Conservation (phyloP, 2,113 vertebrate genomes). For the Labrus mixtus region DNA sequence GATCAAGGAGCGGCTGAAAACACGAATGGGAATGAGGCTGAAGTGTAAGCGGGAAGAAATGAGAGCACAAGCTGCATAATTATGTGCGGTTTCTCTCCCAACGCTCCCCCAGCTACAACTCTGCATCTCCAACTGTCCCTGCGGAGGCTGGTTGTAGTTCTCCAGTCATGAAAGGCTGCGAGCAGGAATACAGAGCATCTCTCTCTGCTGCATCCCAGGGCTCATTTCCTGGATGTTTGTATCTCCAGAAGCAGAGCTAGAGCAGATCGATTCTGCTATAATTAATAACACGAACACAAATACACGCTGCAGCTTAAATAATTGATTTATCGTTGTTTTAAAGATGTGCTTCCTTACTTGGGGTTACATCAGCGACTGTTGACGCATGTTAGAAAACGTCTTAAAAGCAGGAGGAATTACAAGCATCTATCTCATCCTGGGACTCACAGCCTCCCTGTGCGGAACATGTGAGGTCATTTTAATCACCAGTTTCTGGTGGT, state of each 20-base stretch:
- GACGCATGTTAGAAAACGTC: neutral
- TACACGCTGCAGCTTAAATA: constrained; percentile 12
- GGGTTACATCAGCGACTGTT: constrained; percentile 15
- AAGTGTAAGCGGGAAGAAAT: constrained; percentile 25
- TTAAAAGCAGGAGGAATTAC: neutral
- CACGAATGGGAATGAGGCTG: neutral
- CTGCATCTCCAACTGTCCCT: constrained; percentile 36
- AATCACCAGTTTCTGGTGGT: constrained; percentile 27
- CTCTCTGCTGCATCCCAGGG: constrained; percentile 32
- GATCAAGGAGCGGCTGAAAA: constrained; percentile 30
- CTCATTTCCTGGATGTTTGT: constrained; percentile 44
- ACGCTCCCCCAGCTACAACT: constrained; percentile 28
- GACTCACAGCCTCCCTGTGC: constrained; percentile 36
- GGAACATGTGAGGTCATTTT: constrained; percentile 51
- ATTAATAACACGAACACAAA: neutral
- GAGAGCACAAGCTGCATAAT: constrained; percentile 55
- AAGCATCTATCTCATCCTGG: constrained; percentile 4
- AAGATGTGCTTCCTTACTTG: neutral
- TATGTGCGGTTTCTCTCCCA: constrained; percentile 10
- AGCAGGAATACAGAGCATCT: constrained; percentile 1
- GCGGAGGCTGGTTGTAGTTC: constrained; percentile 36
- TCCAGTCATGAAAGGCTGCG: constrained; percentile 53
- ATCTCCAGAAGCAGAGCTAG: constrained; percentile 11
- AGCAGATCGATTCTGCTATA: constrained; percentile 23
- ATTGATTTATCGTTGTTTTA: neutral